phyloP scores from a whole-genome alignment of 2,797 vertebrate genomes.

The Smutsia temminckii region DNA sequence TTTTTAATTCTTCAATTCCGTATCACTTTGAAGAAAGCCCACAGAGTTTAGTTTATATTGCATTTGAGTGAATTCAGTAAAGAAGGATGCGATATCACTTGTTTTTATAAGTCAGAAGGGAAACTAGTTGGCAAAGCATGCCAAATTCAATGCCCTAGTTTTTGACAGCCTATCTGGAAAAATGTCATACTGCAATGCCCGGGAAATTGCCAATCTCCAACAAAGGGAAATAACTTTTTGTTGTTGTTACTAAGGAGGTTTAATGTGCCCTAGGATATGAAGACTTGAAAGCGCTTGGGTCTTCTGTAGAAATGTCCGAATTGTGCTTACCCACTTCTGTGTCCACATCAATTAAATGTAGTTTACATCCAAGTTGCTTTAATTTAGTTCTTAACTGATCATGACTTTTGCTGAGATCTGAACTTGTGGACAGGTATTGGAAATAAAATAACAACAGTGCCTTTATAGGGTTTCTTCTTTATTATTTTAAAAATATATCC shows the following conservation, averaged over 20 bases:
- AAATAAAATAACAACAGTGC: background rate
- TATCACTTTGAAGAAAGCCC: conserved; percentile 39
- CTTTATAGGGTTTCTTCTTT: background rate
- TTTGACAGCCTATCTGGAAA: conserved; percentile 65
- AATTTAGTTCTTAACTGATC: conserved; percentile 40
- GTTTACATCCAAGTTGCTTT: conserved; percentile 47
- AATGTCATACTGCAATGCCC: conserved; percentile 63
- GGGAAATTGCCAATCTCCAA: conserved; percentile 61
- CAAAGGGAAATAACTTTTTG: conserved; percentile 44
- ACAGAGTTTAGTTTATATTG: conserved; percentile 17
- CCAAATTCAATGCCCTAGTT: conserved; percentile 55
- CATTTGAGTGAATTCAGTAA: conserved; percentile 40
- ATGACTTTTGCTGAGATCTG: conserved; percentile 23
- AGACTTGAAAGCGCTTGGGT: conserved; percentile 56
- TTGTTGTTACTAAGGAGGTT: conserved; percentile 24
- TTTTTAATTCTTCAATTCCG: conserved; percentile 43
- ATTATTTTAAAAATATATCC: background rate
- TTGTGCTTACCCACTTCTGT: background rate
- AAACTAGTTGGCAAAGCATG: conserved; percentile 61
- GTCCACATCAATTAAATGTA: background rate
- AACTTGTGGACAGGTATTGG: background rate
- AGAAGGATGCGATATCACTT: conserved; percentile 32
- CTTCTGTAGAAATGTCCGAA: background rate
- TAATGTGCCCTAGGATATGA: conserved; percentile 42
- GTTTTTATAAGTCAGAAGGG: conserved; percentile 61